These are phyloP conservation scores for Melanerpes formicivorus DNA, from an alignment of 2,113 vertebrate species.

Conservation along the genomic window DNA sequence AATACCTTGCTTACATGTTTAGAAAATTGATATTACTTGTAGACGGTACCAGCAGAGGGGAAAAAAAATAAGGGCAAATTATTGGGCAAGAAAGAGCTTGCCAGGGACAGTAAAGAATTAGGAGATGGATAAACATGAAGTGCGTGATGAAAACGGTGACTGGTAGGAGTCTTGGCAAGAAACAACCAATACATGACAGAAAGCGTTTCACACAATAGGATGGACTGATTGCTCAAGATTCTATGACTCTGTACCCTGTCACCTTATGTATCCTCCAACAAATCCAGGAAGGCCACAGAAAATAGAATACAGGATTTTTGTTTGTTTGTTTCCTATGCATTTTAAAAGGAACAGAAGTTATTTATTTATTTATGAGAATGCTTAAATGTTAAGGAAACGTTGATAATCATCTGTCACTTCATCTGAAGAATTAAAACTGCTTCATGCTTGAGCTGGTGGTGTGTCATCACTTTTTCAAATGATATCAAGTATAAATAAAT, in stretches of 20 bases:
- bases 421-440: slow-evolving; percentile 62
- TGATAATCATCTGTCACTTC: slow-evolving; percentile 61
- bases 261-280: neutral
- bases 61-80: neutral
- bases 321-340: neutral
- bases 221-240: slow-evolving; percentile 12
- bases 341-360: neutral
- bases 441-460: slow-evolving; percentile 71
- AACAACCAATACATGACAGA: neutral
- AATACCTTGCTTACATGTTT: neutral
- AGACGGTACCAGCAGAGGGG: neutral
- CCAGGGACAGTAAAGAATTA: slow-evolving; percentile 46
- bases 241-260: neutral
- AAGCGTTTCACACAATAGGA: neutral
- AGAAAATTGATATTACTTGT: slow-evolving; percentile 4
- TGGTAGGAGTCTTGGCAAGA: slow-evolving; percentile 35
- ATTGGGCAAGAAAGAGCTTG: slow-evolving; percentile 54
- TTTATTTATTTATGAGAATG: neutral
- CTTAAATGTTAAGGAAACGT: slow-evolving; percentile 45
- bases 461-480: slow-evolving; percentile 68
- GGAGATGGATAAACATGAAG: slow-evolving; percentile 51
- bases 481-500: slow-evolving; percentile 75
- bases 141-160: slow-evolving; percentile 38
- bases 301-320: neutral
- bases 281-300: neutral